Conservation (phyloP, 2,888 invertebrate genomes). For the Ephialtes manifestator region DNA sequence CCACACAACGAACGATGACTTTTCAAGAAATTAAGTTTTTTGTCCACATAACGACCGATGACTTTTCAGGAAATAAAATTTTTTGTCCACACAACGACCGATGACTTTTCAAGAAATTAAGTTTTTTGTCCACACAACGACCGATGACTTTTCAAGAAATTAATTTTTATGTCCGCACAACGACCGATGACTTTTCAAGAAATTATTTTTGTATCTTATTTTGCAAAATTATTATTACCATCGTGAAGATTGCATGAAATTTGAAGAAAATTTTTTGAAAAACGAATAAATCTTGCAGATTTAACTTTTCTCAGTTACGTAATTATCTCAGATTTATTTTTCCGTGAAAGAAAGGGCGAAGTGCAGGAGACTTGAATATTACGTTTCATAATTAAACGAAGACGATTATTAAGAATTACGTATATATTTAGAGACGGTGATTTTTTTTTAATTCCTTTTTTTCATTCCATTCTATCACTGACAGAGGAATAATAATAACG, state of each 20-base stretch:
- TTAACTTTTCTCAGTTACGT: not conserved
- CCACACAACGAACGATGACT: too few species aligned
- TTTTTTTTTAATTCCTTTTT: not conserved
- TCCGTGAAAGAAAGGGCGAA: not conserved
- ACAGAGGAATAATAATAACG: constrained; percentile 25
- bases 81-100: too few species aligned
- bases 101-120: too few species aligned
- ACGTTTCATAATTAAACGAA: not conserved
- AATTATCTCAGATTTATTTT: not conserved
- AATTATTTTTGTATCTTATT: too few species aligned
- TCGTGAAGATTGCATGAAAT: not conserved
- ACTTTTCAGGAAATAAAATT: too few species aligned
- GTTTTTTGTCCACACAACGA: too few species aligned
- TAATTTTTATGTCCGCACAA: too few species aligned
- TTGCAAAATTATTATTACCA: not conserved
- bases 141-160: too few species aligned
- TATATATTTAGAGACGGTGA: not conserved
- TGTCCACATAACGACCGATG: too few species aligned
- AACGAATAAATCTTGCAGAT: not conserved
- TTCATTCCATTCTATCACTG: not conserved
- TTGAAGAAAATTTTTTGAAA: not conserved
- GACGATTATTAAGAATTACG: not conserved
- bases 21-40: too few species aligned
- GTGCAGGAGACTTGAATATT: not conserved
- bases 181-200: too few species aligned